These are phyloP conservation scores for Lutjanus erythropterus DNA, from an alignment of 2,113 vertebrate species.

Conservation along the genomic window DNA sequence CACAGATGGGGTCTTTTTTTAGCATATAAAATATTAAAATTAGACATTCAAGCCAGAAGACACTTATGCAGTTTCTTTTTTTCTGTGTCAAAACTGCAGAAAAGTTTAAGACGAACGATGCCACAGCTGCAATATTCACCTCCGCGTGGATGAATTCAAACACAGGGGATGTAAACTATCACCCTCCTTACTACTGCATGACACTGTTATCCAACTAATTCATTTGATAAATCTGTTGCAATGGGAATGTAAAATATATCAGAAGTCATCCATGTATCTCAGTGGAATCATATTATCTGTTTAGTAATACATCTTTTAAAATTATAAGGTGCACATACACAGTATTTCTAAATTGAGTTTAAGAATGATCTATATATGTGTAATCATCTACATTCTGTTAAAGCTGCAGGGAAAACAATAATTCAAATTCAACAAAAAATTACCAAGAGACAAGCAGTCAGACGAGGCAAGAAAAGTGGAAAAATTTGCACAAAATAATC, in stretches of 20 bases:
- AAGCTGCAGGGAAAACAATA: neutral
- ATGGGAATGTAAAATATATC: constrained; percentile 11
- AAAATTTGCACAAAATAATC: constrained; percentile 10
- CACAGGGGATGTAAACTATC: constrained; percentile 1
- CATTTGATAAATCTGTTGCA: constrained; percentile 36
- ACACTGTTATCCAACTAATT: neutral
- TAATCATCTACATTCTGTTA: constrained; percentile 4
- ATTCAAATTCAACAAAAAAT: constrained; percentile 4
- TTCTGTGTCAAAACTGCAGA: constrained; percentile 32
- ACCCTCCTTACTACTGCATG: constrained; percentile 41
- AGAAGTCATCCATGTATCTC: neutral
- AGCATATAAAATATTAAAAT: constrained; percentile 63
- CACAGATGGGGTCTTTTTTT: constrained; percentile 51
- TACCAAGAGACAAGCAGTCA: neutral
- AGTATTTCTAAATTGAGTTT: neutral
- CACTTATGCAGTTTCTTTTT: constrained; percentile 4
- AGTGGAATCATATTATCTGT: neutral
- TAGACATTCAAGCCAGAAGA: constrained; percentile 27
- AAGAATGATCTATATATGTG: too few species aligned
- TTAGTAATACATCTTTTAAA: neutral
- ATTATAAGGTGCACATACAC: neutral
- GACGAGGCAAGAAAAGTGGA: neutral
- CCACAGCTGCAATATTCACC: constrained; percentile 9
- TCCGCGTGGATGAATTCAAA: neutral
- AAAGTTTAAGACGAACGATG: constrained; percentile 47